Base-by-base conservation (phyloP, 2,888 invertebrate genomes). In the Macrophya alboannulata region DNA sequence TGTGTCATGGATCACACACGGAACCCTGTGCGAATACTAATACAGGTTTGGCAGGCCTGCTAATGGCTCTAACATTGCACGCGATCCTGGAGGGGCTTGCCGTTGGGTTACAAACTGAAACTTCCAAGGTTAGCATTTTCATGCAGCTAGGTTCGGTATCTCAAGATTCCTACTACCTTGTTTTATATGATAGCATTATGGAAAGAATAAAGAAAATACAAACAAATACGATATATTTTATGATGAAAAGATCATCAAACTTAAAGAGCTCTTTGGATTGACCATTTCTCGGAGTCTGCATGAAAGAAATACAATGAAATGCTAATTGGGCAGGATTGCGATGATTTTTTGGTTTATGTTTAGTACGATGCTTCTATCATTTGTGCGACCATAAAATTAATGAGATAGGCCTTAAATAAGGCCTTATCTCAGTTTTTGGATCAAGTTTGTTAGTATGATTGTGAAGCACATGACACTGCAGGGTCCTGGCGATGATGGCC, bases 71-170 rank as follows among this genome's bases (percentile, higher is more conserved):
- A 83, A 96, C 97, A 0, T 95, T 97, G 86, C 98, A 98, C 90
- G 96, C 97, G 25, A 93, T 97, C 17, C 94, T 98, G 87, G 98
- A 98, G 92, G 98, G 98, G 1, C 92, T 98, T 83, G 97, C 97
- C 0, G 97, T 98, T 89, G 98, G 98, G 0, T 94, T 98, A 59
- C 97, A 97, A 92, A 94, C 95, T 85, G 94, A 95, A 17, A 91
- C 96, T 17, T 93, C 95, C 2, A 95, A 96, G 94, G 97, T 97
- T 91, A 87, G 88, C 43, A 71, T 45, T 51, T 40, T 83, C 83
- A 21, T 8, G 4, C 10, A 62, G 25, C 21, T 21, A 62, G 62
- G 3, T 25, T 25, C 12, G 62, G 3, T 25, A 62, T 62, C 25
- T 8, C 25, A 25, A 25, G 21, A 62, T 62, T n/a, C 62, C 25